Conservation (phyloP, 2,888 invertebrate genomes). For the Tipula vernalis region DNA sequence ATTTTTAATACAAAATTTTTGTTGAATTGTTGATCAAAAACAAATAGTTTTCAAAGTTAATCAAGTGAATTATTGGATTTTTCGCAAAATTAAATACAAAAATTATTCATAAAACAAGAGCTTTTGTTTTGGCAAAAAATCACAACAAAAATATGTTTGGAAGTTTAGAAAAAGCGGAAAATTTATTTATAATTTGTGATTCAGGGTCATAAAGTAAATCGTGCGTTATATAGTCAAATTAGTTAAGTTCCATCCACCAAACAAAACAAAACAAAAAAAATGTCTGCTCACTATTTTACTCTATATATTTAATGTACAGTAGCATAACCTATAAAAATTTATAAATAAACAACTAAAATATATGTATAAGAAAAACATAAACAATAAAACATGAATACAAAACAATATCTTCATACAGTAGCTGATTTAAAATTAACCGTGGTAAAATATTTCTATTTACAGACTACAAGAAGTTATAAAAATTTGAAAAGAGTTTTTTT, state of each 20-base stretch:
- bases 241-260: neutral
- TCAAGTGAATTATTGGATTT: conserved; percentile 4
- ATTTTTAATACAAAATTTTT: neutral
- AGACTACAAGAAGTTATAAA: neutral
- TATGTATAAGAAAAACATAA: neutral
- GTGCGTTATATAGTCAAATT: neutral
- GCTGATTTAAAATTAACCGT: conserved; percentile 12
- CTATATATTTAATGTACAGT: neutral
- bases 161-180: neutral
- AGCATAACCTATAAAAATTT: neutral
- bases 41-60: conserved; percentile 4
- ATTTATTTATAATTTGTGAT: neutral
- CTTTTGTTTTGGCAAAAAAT: neutral
- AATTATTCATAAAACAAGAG: neutral
- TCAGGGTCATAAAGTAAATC: neutral
- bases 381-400: neutral
- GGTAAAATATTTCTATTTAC: conserved; percentile 6
- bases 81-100: neutral
- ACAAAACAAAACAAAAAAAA: neutral
- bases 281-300: neutral
- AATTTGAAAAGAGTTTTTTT: neutral
- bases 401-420: conserved; percentile 9
- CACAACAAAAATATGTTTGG: neutral
- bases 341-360: neutral
- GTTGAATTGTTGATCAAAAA: neutral